Percentiles rank a stretch among this genome's conserved stretches.
Conservation (phyloP, 2,888 invertebrate species). For the Tetanocera ferruginea region DNA sequence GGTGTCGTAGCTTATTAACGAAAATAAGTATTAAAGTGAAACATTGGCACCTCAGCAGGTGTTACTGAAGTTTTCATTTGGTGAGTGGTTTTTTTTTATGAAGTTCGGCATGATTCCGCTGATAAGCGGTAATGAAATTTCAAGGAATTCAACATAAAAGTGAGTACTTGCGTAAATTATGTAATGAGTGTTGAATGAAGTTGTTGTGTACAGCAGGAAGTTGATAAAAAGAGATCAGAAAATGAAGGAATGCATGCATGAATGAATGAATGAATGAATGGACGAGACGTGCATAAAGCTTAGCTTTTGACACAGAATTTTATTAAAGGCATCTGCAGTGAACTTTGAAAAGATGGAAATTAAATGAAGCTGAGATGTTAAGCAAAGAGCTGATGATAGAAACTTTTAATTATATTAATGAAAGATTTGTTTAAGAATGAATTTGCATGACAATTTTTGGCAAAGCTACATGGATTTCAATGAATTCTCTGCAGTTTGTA, state of each 20-base stretch:
- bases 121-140: not conserved
- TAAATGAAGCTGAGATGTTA: not conserved
- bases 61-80: slow-evolving; percentile 8
- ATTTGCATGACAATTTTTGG: not conserved
- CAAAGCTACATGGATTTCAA: no score
- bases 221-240: not conserved
- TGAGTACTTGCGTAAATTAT: not conserved
- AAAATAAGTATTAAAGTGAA: slow-evolving; percentile 62
- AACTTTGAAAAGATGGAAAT: not conserved
- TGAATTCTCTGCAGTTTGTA: no score
- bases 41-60: slow-evolving; percentile 57
- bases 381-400: not conserved
- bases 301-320: not conserved
- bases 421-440: not conserved
- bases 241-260: not conserved
- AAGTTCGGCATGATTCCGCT: not conserved
- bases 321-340: not conserved
- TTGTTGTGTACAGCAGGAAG: not conserved
- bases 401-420: not conserved
- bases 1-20: slow-evolving; percentile 56
- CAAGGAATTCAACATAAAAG: not conserved
- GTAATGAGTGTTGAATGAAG: not conserved
- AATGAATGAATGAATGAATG: not conserved
- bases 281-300: not conserved
- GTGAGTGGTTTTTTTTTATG: no score